Evolutionary conservation across 2,888 invertebrate species (phyloP).

Genomic region (Vanessa cardui): DNA sequence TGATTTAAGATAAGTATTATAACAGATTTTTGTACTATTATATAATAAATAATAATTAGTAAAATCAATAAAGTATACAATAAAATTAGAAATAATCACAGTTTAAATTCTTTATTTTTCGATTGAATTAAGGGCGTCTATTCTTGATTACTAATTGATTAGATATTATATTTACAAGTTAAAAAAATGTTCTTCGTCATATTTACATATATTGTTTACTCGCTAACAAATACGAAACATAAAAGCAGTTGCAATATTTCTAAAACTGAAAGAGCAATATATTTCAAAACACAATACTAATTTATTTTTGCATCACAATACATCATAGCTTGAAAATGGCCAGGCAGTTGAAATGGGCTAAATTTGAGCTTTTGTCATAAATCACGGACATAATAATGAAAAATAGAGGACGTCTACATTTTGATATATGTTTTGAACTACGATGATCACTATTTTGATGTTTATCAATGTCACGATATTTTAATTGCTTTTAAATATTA

Average conservation of each 20-base stretch:
- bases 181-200: background rate
- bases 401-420: background rate
- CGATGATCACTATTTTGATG: background rate
- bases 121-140: too few relatives aligned
- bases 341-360: slow-evolving; percentile 17
- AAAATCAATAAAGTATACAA: too few relatives aligned
- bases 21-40: too few relatives aligned
- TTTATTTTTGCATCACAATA: slow-evolving; percentile 30
- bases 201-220: slow-evolving; percentile 14
- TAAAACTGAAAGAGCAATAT: slow-evolving; percentile 17
- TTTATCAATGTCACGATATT: too few relatives aligned
- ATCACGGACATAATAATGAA: slow-evolving; percentile 17
- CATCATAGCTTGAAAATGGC: slow-evolving; percentile 23
- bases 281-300: slow-evolving; percentile 27
- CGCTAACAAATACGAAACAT: slow-evolving; percentile 9
- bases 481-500: too few relatives aligned
- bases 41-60: too few relatives aligned
- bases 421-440: background rate
- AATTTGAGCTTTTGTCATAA: slow-evolving; percentile 21
- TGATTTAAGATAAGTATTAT: too few relatives aligned
- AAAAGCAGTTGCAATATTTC: slow-evolving; percentile 21
- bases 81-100: too few relatives aligned
- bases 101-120: too few relatives aligned
- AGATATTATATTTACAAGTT: too few relatives aligned
- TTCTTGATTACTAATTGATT: too few relatives aligned